These are phyloP conservation scores for Drosophila athabasca DNA, from an alignment of 1,140 invertebrate species.

Conservation along the genomic window DNA sequence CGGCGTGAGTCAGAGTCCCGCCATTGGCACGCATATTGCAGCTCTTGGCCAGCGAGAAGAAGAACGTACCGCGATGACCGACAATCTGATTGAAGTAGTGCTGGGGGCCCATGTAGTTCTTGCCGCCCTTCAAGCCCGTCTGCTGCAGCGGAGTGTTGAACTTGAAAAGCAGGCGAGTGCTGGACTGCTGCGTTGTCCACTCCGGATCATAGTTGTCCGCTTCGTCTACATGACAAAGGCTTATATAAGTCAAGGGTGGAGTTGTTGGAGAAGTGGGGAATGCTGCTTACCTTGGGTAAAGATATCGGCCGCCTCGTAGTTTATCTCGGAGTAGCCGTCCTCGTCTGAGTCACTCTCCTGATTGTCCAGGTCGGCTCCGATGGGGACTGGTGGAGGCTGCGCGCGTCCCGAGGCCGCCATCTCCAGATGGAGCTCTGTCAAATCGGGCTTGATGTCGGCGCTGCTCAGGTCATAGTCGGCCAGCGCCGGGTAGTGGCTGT, in stretches of 20 bases:
- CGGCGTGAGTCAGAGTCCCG: conserved; percentile 19
- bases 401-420: conserved; percentile 29
- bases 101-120: conserved; percentile 36
- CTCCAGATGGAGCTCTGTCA: conserved; percentile 63
- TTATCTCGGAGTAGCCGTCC: conserved; percentile 67
- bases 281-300: conserved; percentile 58
- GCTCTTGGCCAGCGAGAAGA: conserved; percentile 35
- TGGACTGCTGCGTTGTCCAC: conserved; percentile 46
- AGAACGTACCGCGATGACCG: conserved; percentile 57
- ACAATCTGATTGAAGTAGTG: conserved; percentile 63
- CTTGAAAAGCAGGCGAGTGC: conserved; percentile 51
- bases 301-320: conserved; percentile 46
- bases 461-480: conserved; percentile 61
- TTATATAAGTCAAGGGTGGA: conserved; percentile 10
- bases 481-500: conserved; percentile 44
- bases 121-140: conserved; percentile 39
- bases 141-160: conserved; percentile 39
- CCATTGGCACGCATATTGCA: conserved; percentile 25
- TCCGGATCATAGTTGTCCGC: conserved; percentile 59
- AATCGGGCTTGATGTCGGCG: conserved; percentile 62
- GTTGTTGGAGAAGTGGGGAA: background rate
- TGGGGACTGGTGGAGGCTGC: background rate
- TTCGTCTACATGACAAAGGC: conserved; percentile 33
- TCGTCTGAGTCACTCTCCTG: conserved; percentile 73
- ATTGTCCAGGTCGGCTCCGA: conserved; percentile 33